Evolutionary conservation across 1,140 invertebrate species (phyloP).

Genomic region (Octopus bimaculoides): DNA sequence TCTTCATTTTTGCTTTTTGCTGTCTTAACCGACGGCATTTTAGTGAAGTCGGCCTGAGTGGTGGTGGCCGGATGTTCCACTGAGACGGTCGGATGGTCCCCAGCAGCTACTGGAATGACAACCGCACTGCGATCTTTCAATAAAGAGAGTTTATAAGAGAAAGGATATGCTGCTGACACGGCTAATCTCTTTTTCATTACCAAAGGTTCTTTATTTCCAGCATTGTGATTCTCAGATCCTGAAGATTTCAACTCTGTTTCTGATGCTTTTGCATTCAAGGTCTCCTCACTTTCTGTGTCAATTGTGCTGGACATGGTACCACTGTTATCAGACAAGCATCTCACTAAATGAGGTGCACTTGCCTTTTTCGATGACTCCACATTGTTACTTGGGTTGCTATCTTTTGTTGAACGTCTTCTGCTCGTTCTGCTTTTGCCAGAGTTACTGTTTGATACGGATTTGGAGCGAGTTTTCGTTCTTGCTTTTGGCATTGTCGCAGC

Average conservation of each 20-base stretch:
- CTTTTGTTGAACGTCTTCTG: not conserved
- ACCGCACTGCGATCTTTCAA: slow-evolving; percentile 15
- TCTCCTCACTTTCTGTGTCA: not conserved
- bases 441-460: not conserved
- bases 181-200: slow-evolving; percentile 11
- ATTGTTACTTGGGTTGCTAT: not conserved
- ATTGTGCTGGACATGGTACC: not conserved
- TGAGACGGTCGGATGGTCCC: not conserved
- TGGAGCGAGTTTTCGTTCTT: not conserved
- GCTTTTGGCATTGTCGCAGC: not conserved
- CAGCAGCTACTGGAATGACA: not conserved
- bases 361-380: not conserved
- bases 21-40: not conserved
- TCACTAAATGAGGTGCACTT: not conserved
- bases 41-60: not conserved
- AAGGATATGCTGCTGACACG: slow-evolving; percentile 21
- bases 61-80: not conserved
- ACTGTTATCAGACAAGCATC: not conserved
- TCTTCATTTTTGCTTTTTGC: not conserved
- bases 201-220: not conserved
- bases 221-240: not conserved
- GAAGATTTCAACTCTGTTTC: too few relatives aligned
- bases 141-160: slow-evolving; percentile 25
- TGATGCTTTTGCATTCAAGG: not conserved
- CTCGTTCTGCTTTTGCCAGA: not conserved